Percentiles rank a stretch among this genome's conserved stretches.
Conservation (phyloP, 2,113 vertebrate genomes). For the Mionectes macconnelli region DNA sequence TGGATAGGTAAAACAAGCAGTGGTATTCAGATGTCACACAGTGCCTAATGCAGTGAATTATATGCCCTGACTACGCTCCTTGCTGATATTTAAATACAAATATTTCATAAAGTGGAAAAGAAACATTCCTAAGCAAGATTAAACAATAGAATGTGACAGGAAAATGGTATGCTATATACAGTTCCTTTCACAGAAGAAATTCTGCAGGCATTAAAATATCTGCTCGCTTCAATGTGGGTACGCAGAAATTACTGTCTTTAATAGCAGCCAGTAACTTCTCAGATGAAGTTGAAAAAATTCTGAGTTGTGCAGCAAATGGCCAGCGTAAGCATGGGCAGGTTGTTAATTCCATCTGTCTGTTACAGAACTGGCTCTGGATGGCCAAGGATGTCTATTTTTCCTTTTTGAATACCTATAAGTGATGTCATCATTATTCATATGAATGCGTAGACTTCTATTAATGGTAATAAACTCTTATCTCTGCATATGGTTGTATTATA, state of each 20-base stretch:
- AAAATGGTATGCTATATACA: not conserved
- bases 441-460: not conserved
- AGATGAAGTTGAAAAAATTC: not conserved
- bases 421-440: not conserved
- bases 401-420: not conserved
- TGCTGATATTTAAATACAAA: not conserved
- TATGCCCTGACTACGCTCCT: not conserved
- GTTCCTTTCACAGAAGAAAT: not conserved
- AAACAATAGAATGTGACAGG: not conserved
- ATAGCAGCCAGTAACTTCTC: not conserved
- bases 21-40: not conserved
- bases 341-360: not conserved
- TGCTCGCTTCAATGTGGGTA: not conserved
- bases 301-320: not conserved
- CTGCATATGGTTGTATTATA: not conserved
- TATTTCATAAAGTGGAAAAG: not conserved
- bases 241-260: not conserved
- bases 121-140: not conserved
- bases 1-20: not conserved
- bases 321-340: not conserved
- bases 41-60: not conserved
- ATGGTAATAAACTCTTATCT: not conserved
- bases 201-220: not conserved
- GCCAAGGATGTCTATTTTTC: not conserved
- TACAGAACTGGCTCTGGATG: not conserved